These are phyloP conservation scores for Halesus radiatus DNA, from an alignment of 1,140 invertebrate genomes.

Conservation along the genomic window DNA sequence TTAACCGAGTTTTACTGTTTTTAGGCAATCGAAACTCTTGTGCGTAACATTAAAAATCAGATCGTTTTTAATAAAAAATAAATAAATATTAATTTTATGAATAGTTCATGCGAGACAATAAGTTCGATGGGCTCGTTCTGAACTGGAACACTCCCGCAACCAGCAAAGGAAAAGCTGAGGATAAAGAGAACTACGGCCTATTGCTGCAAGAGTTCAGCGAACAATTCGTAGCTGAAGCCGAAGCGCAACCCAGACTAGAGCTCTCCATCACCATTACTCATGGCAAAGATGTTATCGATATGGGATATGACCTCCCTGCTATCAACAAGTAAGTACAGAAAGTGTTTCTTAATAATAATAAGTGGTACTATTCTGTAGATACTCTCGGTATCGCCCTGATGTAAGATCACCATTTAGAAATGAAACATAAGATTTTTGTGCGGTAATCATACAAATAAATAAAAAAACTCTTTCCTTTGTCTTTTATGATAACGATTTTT, in stretches of 20 bases:
- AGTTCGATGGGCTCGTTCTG: slow-evolving; percentile 95
- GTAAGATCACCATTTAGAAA: no score
- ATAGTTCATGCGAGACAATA: slow-evolving; percentile 87
- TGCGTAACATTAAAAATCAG: no score
- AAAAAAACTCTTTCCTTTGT: no score
- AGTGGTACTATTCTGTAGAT: no score
- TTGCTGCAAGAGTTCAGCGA: neutral
- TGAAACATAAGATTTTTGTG: no score
- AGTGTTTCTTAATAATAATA: no score
- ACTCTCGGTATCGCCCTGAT: no score
- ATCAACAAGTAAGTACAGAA: neutral
- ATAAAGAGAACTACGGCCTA: neutral
- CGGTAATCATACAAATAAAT: no score
- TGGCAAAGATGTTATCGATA: neutral
- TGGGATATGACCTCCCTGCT: neutral
- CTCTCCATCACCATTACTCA: slow-evolving; percentile 67
- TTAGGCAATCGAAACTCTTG: no score
- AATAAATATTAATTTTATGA: neutral
- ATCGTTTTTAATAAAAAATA: no score
- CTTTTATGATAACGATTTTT: no score
- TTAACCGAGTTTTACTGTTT: no score
- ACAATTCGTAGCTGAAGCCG: slow-evolving; percentile 1
- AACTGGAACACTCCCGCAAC: slow-evolving; percentile 96
- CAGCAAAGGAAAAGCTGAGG: slow-evolving; percentile 62
- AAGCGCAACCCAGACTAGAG: neutral